phyloP scores from a whole-genome alignment of 2,888 invertebrate genomes.

The Willowsia nigromaculata region DNA sequence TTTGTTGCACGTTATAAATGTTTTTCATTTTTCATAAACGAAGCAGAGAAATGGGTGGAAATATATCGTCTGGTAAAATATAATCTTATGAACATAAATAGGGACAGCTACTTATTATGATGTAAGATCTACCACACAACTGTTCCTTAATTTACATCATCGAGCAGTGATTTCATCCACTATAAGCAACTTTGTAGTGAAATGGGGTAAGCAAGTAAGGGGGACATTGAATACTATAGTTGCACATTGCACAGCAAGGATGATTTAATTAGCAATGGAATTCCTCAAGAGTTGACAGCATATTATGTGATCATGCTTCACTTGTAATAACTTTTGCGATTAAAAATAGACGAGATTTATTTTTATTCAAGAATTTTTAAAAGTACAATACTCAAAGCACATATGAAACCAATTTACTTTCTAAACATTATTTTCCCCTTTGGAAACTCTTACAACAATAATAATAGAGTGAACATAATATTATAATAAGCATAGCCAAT shows the following conservation, averaged over 20 bases:
- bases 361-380: neutral
- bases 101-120: neutral
- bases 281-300: constrained; percentile 48
- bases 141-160: neutral
- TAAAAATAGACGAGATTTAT: constrained; percentile 18
- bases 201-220: too few relatives aligned
- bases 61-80: neutral
- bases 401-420: neutral
- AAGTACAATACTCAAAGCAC: neutral
- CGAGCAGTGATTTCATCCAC: neutral
- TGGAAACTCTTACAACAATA: constrained; percentile 10
- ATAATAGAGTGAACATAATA: constrained; percentile 32
- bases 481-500: constrained; percentile 40
- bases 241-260: constrained; percentile 19
- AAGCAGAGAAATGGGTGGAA: constrained; percentile 17
- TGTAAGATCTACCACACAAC: neutral
- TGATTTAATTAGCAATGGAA: constrained; percentile 59
- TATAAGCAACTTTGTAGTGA: too few relatives aligned
- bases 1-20: constrained; percentile 37
- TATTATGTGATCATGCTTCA: constrained; percentile 50
- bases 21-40: constrained; percentile 32
- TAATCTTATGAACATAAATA: neutral
- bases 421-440: neutral
- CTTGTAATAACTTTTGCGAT: constrained; percentile 44
- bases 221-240: too few relatives aligned